Conservation (phyloP, 2,888 invertebrate genomes). For the Strigamia transsilvanica region DNA sequence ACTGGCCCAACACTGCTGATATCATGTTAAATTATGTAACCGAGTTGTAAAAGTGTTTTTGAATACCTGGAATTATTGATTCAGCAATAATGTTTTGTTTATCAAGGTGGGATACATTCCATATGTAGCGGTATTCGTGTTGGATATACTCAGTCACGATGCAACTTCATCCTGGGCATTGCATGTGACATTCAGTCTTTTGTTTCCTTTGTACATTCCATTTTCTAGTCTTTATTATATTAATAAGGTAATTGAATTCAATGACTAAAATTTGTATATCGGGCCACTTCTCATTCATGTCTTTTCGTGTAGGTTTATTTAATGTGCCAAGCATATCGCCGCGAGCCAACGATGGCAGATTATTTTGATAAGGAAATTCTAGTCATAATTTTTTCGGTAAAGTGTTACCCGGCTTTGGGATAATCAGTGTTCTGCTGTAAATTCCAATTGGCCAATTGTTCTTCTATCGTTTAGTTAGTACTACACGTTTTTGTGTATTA, state of each 20-base stretch:
- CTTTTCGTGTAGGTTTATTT: conserved; percentile 38
- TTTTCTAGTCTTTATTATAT: conserved; percentile 84
- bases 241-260: conserved; percentile 72
- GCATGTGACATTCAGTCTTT: conserved; percentile 76
- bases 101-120: conserved; percentile 73
- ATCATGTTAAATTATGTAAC: too few species aligned
- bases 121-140: conserved; percentile 74
- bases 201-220: conserved; percentile 82
- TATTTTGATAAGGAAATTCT: conserved; percentile 78
- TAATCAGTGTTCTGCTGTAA: too few species aligned
- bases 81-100: not conserved
- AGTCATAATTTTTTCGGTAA: conserved; percentile 69
- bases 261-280: conserved; percentile 7
- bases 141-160: conserved; percentile 70
- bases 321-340: conserved; percentile 19
- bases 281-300: not conserved
- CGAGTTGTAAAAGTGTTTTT: too few species aligned
- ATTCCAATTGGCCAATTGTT: too few species aligned
- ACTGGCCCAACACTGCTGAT: too few species aligned
- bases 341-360: conserved; percentile 71
- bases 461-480: conserved; percentile 53
- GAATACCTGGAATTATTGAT: too few species aligned
- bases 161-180: conserved; percentile 71
- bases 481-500: conserved; percentile 52
- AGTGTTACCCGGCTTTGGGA: too few species aligned